Percentiles rank a stretch among this genome's conserved stretches.
These are phyloP conservation scores for Chironomus tentans DNA, from an alignment of 2,888 invertebrate genomes.

Conservation along the genomic window DNA sequence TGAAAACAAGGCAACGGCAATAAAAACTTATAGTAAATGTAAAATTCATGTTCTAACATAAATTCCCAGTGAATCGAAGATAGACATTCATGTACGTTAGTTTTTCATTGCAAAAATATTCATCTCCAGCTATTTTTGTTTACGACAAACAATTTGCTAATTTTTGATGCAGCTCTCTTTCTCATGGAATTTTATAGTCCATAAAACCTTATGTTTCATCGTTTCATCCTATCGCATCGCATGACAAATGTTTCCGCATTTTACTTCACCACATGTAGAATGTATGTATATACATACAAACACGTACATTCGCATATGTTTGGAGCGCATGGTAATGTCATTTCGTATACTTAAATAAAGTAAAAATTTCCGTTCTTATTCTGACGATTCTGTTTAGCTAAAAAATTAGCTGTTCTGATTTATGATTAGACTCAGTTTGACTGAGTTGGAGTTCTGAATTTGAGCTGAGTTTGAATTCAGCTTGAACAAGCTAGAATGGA, in stretches of 20 bases:
- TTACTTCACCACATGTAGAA: background rate
- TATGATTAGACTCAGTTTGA: too few species aligned
- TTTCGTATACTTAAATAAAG: too few species aligned
- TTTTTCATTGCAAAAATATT: background rate
- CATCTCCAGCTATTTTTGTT: background rate
- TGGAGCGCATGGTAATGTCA: background rate
- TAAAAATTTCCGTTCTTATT: too few species aligned
- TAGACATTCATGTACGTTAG: background rate
- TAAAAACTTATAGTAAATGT: slow-evolving; percentile 17
- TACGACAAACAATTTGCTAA: background rate
- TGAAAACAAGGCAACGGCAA: background rate
- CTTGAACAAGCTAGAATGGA: too few species aligned
- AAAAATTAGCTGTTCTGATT: too few species aligned
- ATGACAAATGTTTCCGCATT: background rate
- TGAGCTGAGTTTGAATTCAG: too few species aligned
- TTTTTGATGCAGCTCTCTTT: background rate
- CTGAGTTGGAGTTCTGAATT: too few species aligned
- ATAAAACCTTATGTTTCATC: background rate
- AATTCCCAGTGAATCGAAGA: background rate
- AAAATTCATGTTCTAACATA: slow-evolving; percentile 18
- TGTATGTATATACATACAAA: too few species aligned
- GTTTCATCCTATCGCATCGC: background rate
- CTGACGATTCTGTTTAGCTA: too few species aligned
- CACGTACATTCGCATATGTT: background rate
- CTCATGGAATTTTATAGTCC: background rate